Percentiles rank a stretch among this genome's conserved stretches.
Evolutionary conservation across 2,888 invertebrate genomes (phyloP).

Genomic region (Drosophila macrospina): DNA sequence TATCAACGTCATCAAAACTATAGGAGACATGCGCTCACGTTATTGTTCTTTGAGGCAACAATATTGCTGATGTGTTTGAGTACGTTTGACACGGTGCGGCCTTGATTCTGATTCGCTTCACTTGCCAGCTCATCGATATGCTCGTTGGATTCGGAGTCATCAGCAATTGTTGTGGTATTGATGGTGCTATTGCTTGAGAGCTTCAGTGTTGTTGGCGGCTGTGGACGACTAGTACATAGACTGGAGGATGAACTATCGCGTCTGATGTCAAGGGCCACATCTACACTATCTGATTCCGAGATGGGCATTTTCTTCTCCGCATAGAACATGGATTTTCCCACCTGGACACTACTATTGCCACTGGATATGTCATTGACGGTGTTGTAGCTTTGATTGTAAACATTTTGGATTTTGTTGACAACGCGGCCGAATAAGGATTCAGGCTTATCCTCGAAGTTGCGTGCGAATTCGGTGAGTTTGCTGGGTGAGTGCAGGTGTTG

Average conservation of each 20-base stretch:
- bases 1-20: not conserved
- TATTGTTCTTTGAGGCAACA: conserved; percentile 91
- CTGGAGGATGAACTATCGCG: conserved; percentile 59
- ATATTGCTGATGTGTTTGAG: conserved; percentile 94
- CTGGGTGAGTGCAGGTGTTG: conserved; percentile 88
- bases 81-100: conserved; percentile 91
- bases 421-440: conserved; percentile 84
- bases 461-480: conserved; percentile 92
- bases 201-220: conserved; percentile 65
- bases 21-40: conserved; percentile 86
- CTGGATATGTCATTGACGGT: conserved; percentile 83
- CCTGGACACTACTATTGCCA: conserved; percentile 56
- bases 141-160: conserved; percentile 75
- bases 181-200: conserved; percentile 44
- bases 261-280: conserved; percentile 38
- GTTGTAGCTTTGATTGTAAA: conserved; percentile 85
- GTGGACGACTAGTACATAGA: conserved; percentile 59
- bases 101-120: conserved; percentile 75
- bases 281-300: conserved; percentile 1
- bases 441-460: conserved; percentile 85
- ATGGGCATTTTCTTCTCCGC: conserved; percentile 48
- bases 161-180: conserved; percentile 62
- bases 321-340: conserved; percentile 81
- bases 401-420: conserved; percentile 85
- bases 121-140: conserved; percentile 69